phyloP scores from a whole-genome alignment of 1,140 invertebrate genomes.

The Monochamus saltuarius region DNA sequence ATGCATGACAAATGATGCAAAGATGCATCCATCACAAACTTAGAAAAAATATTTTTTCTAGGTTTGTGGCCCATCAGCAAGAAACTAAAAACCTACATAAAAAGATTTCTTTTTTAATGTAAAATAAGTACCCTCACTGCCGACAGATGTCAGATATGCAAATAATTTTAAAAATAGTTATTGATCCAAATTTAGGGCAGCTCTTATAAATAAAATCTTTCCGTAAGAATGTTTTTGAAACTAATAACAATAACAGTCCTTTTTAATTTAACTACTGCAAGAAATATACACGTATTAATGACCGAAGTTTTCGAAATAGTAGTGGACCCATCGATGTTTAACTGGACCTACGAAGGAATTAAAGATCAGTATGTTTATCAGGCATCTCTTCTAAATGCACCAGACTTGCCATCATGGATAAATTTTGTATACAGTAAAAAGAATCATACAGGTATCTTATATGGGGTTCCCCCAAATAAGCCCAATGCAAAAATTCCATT shows the following conservation, averaged over 20 bases:
- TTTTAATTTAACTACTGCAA: constrained; percentile 10
- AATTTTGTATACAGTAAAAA: constrained; percentile 75
- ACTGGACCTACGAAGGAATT: constrained; percentile 67
- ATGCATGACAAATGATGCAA: too few species aligned
- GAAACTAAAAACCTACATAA: too few species aligned
- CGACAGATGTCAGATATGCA: too few species aligned
- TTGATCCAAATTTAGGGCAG: constrained; percentile 2
- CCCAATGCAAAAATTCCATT: constrained; percentile 60
- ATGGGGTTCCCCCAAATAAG: constrained; percentile 72
- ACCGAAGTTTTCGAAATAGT: constrained; percentile 66
- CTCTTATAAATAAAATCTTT: too few species aligned
- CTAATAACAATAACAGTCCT: background rate
- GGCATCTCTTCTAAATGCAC: constrained; percentile 66
- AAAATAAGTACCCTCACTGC: too few species aligned
- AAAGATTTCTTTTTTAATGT: too few species aligned
- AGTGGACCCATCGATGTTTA: constrained; percentile 65
- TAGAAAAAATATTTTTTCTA: too few species aligned
- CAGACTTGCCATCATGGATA: constrained; percentile 83
- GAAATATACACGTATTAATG: constrained; percentile 55
- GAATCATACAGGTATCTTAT: constrained; percentile 73
- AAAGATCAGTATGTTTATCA: constrained; percentile 66
- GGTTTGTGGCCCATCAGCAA: too few species aligned
- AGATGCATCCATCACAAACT: too few species aligned
- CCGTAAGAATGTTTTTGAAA: background rate
- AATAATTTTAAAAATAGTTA: constrained; percentile 1